Percentiles rank a stretch among this genome's conserved stretches.
phyloP scores from a whole-genome alignment of 1,140 invertebrate genomes.

The Achatina immaculata region DNA sequence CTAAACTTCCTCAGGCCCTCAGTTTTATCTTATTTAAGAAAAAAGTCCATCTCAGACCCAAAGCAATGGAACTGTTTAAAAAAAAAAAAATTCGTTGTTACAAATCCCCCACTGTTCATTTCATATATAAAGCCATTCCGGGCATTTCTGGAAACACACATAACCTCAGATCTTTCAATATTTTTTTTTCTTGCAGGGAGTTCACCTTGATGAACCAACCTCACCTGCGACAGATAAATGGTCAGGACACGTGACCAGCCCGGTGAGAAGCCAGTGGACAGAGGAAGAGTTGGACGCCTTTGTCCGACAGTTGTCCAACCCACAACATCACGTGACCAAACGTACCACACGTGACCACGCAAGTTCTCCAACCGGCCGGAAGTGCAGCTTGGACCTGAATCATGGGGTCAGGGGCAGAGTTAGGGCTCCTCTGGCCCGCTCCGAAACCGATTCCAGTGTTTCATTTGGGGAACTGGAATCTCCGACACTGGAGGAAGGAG shows the following conservation, averaged over 20 bases:
- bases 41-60: too few species aligned
- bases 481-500: not conserved
- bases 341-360: not conserved
- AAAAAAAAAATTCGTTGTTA: too few species aligned
- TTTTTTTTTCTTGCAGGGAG: slow-evolving; percentile 37
- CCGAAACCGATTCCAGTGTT: slow-evolving; percentile 35
- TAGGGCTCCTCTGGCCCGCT: slow-evolving; percentile 27
- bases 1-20: too few species aligned
- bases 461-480: not conserved
- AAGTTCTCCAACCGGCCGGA: not conserved
- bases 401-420: slow-evolving; percentile 13
- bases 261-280: slow-evolving; percentile 32
- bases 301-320: slow-evolving; percentile 44
- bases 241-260: slow-evolving; percentile 20
- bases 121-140: too few species aligned
- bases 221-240: slow-evolving; percentile 38
- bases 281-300: slow-evolving; percentile 45
- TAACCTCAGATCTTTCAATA: not conserved
- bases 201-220: slow-evolving; percentile 46
- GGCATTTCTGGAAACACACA: too few species aligned
- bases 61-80: too few species aligned
- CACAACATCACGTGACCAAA: slow-evolving; percentile 45
- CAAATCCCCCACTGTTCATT: too few species aligned
- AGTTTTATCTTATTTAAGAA: too few species aligned
- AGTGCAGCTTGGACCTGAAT: slow-evolving; percentile 27